Base-by-base conservation (phyloP, 2,888 invertebrate species). In the Hipparchia sbordonii region DNA sequence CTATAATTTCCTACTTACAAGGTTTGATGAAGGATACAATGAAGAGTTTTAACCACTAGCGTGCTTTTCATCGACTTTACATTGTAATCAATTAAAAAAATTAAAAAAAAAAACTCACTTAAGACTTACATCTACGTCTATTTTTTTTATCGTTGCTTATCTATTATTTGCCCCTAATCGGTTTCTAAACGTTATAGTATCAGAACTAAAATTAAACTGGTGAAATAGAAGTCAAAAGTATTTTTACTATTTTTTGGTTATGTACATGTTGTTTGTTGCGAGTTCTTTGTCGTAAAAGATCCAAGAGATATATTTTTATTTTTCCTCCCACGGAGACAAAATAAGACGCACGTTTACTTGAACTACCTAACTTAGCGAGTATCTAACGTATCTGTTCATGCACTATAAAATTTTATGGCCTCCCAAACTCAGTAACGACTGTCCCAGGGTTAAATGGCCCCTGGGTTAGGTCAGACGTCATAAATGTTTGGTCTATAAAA, bases 401-500 rank as follows among this genome's bases (percentile, higher is more conserved):
- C 63, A 73, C 76, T 76, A 77, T 77, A 62, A 77, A 75, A 75
- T 78, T 78, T 78, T 78, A 77, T 78, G 66, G 67, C 71, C 72
- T 72, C 71, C 71, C 71, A 75, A 75, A 77, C 71, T 76, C 75
- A 69, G 75, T 74, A 74, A 77, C 75, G 77, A 77, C 77, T 75
- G 72, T 71, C 75, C 73, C 67, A 73, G 72, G 72, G 74, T 72
- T 72, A 74, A 74, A 74, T 74, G 72, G 72, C 70, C 70, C 67
- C 61, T 77, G 75, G 73, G 77, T 77, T 76, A 76, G 76, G 74
- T 77, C 76, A 74, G 77, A 76, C 75, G 72, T 76, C 74, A 74
- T 77, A 78, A 78, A 77, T 76, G 76, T 77, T 72, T 73, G 68
- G 67, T 62, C 73, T 72, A 68, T 71, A 71, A 73, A 71, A 59